Conservation (phyloP, 2,113 vertebrate genomes). For the Spheniscus mendiculus region DNA sequence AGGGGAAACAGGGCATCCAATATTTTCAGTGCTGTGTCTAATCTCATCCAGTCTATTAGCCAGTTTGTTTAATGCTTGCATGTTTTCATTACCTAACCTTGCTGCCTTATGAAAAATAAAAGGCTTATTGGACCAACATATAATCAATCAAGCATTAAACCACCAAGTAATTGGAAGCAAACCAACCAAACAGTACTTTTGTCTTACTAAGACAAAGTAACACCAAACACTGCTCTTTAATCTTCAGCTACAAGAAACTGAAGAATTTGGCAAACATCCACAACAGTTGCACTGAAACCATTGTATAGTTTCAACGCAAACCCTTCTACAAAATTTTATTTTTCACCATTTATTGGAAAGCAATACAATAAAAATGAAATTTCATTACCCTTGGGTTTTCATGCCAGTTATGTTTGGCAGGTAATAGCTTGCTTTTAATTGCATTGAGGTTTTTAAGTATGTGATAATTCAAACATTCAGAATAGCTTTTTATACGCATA, state of each 20-base stretch:
- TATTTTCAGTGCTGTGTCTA: background rate
- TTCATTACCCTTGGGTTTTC: background rate
- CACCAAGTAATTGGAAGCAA: background rate
- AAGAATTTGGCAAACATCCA: background rate
- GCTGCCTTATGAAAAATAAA: background rate
- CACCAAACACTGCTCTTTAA: background rate
- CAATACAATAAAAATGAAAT: conserved; percentile 2
- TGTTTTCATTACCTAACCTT: conserved; percentile 1
- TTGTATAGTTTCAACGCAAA: background rate
- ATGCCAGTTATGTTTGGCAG: background rate
- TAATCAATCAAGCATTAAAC: background rate
- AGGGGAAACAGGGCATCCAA: background rate
- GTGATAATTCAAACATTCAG: conserved; percentile 3
- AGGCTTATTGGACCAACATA: background rate
- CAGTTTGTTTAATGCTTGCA: background rate
- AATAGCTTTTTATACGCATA: background rate
- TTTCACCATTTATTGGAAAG: background rate
- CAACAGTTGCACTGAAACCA: background rate
- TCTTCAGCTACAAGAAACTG: background rate
- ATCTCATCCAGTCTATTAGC: background rate
- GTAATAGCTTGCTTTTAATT: conserved; percentile 8
- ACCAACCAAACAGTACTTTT: background rate
- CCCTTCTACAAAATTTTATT: background rate
- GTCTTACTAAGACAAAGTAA: background rate
- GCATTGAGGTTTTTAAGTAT: background rate